These are phyloP conservation scores for Orthosia gracilis DNA, from an alignment of 2,888 invertebrate genomes.

Conservation along the genomic window DNA sequence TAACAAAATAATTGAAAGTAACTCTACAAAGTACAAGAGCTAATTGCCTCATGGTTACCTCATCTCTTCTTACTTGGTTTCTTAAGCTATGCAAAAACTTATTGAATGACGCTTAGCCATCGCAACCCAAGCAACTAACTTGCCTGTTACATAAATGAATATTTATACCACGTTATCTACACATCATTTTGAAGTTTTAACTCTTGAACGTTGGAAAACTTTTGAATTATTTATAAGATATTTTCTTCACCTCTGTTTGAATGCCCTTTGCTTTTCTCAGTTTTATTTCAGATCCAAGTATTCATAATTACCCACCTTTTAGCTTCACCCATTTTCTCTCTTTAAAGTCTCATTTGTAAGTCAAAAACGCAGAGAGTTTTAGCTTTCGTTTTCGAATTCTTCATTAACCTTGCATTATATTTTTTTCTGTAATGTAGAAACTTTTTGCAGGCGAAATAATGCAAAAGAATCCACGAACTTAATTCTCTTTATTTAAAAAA, in stretches of 20 bases:
- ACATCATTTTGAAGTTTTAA: constrained; percentile 31
- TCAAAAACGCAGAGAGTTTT: background rate
- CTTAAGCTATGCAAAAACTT: constrained; percentile 19
- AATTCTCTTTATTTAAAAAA: constrained; percentile 1
- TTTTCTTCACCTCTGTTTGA: constrained; percentile 27
- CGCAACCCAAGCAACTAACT: constrained; percentile 22
- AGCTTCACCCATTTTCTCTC: background rate
- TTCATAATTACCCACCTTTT: constrained; percentile 17
- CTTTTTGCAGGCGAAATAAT: background rate
- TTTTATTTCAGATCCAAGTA: too few relatives aligned
- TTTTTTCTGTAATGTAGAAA: constrained; percentile 17
- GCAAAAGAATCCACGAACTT: constrained; percentile 1
- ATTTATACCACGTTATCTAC: constrained; percentile 29
- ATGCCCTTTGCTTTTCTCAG: too few relatives aligned
- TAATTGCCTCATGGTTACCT: constrained; percentile 31
- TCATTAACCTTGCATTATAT: background rate
- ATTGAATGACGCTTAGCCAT: constrained; percentile 15
- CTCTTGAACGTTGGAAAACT: constrained; percentile 17
- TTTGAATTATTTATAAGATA: constrained; percentile 34
- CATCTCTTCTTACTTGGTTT: constrained; percentile 4
- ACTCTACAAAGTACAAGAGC: background rate
- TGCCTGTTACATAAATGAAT: constrained; percentile 28
- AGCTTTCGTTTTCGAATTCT: background rate
- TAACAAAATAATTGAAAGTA: constrained; percentile 4
- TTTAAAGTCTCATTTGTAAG: constrained; percentile 6